phyloP scores from a whole-genome alignment of 2,888 invertebrate genomes.

The Leuctra nigra region DNA sequence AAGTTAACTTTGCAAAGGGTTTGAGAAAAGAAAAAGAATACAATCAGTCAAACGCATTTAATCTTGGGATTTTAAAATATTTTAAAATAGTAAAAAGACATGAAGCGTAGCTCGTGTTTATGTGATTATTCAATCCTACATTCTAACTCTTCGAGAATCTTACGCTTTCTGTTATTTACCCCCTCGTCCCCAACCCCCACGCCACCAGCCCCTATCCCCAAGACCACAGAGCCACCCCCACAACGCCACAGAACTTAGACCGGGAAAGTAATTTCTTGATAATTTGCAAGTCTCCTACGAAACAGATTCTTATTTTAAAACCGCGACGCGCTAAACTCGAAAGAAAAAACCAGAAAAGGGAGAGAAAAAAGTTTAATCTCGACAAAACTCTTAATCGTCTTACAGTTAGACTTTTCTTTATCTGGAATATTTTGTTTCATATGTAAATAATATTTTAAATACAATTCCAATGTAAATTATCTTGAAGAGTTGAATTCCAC shows the following conservation, averaged over 20 bases:
- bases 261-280: slow-evolving; percentile 47
- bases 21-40: too few relatives aligned
- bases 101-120: too few relatives aligned
- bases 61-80: too few relatives aligned
- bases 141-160: background rate
- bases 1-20: too few relatives aligned
- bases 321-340: slow-evolving; percentile 4
- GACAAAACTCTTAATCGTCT: slow-evolving; percentile 17
- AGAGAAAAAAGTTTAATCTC: slow-evolving; percentile 12
- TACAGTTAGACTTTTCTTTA: slow-evolving; percentile 14
- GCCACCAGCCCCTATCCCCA: slow-evolving; percentile 24
- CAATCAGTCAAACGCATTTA: too few relatives aligned
- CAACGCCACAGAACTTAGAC: slow-evolving; percentile 29
- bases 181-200: slow-evolving; percentile 21
- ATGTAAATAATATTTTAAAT: too few relatives aligned
- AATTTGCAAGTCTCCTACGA: slow-evolving; percentile 39
- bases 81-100: too few relatives aligned
- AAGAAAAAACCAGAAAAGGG: background rate
- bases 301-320: slow-evolving; percentile 25
- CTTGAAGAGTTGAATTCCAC: too few relatives aligned
- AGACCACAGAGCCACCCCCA: slow-evolving; percentile 10
- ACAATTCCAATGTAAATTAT: too few relatives aligned
- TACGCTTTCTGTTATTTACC: slow-evolving; percentile 1
- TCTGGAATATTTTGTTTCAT: slow-evolving; percentile 1
- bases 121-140: too few relatives aligned